Evolutionary conservation across 2,888 invertebrate species (phyloP), one percentile per base, ranked within the genome.

Genomic region (Gymnosoma rotundatum): DNA sequence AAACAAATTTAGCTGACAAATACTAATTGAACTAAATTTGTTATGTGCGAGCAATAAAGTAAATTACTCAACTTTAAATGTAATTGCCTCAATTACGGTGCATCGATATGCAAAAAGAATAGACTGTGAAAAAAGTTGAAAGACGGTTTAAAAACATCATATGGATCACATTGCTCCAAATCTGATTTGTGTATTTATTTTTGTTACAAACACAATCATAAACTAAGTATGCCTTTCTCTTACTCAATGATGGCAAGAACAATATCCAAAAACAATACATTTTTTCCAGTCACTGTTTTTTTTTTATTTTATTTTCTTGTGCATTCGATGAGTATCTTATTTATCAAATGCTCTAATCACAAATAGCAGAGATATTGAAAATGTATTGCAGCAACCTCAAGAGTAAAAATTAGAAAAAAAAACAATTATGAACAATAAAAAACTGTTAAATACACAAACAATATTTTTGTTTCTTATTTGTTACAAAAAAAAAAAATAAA

Each of bases 291-390:
- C 61, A 70, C n/a, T 70, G 14, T 61, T 69, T 18, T 32, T 60
- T 69, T 20, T 69, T 70, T 21, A 45, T 69, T 18, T 20, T 60
- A 60, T 16, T 61, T 54, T 69, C 78, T 61, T 78, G 78, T 69
- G 61, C 69, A 69, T 45, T 69, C 20, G 52, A 63, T 45, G 61
- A 76, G 25, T 9, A 50, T 50, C 25, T 16, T 36, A 56, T 60
- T 67, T 66, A 58, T 9, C n/a, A 52, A 3, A 36, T 66, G 21
- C 50, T 60, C 25, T 52, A 18, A 48, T 18, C 69, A 61, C 32
- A 7, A 60, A 7, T 8, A 38, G 25, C 12, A 54, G 18, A 20
- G 20, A 63, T 16, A 61, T 42, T 25, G 32, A 78, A 61, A 58
- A 75, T 66, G 16, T 45, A 25, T 54, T 63, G 48, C 50, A 63